A percentile compares a stretch with the other conserved stretches of the same genome.
Conservation (phyloP, 2,113 vertebrate genomes). For the Thunnus maccoyii region DNA sequence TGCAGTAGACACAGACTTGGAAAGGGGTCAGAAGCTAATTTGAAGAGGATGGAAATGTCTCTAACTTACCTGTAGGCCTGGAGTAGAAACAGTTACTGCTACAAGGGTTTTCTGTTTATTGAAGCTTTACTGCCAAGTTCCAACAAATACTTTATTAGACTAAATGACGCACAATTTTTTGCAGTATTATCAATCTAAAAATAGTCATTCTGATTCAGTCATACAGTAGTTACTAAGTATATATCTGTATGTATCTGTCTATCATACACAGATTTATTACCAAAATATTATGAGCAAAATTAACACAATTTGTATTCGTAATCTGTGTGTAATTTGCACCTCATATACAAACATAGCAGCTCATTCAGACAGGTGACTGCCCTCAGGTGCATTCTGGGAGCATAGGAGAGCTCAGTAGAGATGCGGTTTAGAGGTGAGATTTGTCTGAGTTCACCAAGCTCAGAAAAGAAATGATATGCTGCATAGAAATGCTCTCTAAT, state of each 20-base stretch:
- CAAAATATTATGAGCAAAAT: too few species aligned
- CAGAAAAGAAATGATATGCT: background rate
- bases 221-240: too few species aligned
- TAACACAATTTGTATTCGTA: background rate
- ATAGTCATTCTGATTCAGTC: too few species aligned
- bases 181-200: too few species aligned
- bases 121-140: too few species aligned
- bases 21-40: too few species aligned
- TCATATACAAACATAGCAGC: conserved; percentile 1
- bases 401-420: background rate
- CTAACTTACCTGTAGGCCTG: background rate
- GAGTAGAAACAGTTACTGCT: background rate
- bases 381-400: background rate
- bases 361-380: background rate
- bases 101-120: too few species aligned
- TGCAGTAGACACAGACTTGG: background rate
- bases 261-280: too few species aligned
- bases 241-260: too few species aligned
- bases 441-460: background rate
- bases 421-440: background rate
- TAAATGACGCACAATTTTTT: too few species aligned
- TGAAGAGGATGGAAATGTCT: background rate
- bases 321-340: background rate
- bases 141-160: too few species aligned
- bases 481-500: background rate